These are phyloP conservation scores for Rotaria macrura DNA, from an alignment of 2,888 invertebrate genomes.

Conservation along the genomic window DNA sequence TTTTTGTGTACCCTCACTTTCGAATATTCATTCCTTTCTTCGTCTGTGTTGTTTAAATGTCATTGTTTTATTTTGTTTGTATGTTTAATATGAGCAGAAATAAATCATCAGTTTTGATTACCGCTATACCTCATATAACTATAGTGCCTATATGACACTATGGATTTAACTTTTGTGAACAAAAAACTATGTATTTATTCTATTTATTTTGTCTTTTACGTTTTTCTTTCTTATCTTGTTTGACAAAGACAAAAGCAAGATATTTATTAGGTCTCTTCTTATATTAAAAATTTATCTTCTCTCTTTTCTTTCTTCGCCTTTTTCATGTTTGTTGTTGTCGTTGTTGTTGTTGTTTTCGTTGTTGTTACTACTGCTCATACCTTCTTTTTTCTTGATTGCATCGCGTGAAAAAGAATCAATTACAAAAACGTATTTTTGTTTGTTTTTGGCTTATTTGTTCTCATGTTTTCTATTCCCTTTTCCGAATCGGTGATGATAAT, in stretches of 20 bases:
- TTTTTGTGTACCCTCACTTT: not conserved
- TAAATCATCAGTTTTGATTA: not conserved
- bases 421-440: not conserved
- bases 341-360: not conserved
- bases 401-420: not conserved
- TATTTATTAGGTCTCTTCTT: not conserved
- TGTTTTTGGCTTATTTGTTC: not conserved
- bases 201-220: not conserved
- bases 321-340: not conserved
- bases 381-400: not conserved
- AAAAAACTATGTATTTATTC: not conserved
- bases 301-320: not conserved
- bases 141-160: not conserved
- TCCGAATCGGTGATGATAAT: not conserved
- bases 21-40: not conserved
- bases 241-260: not conserved
- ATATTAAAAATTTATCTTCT: not conserved
- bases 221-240: not conserved
- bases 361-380: not conserved
- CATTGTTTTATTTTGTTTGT: not conserved
- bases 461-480: not conserved
- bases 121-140: not conserved
- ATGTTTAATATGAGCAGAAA: not conserved
- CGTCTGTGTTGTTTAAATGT: not conserved
- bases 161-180: not conserved